Conservation (phyloP, 2,888 invertebrate genomes). For the Meganola albula region DNA sequence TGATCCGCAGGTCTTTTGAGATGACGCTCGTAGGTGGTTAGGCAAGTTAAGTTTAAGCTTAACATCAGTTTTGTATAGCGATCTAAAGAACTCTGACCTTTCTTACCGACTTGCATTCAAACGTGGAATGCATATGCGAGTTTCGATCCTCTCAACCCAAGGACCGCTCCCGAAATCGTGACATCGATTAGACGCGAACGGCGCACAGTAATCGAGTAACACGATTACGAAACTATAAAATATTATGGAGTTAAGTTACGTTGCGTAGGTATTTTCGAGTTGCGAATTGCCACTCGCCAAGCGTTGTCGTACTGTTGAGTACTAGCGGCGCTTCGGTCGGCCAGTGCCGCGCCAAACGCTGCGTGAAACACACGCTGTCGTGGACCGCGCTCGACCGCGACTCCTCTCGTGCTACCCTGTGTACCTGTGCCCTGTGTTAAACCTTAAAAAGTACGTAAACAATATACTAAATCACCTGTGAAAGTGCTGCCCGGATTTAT, state of each 20-base stretch:
- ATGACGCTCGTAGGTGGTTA: too few species aligned
- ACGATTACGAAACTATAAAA: slow-evolving; percentile 74
- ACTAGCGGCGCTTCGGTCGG: too few species aligned
- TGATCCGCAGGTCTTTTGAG: too few species aligned
- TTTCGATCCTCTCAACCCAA: slow-evolving; percentile 31
- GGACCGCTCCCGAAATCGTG: slow-evolving; percentile 67
- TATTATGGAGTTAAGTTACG: slow-evolving; percentile 73
- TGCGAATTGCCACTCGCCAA: slow-evolving; percentile 57
- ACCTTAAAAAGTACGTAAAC: slow-evolving; percentile 60
- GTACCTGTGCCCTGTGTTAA: slow-evolving; percentile 57
- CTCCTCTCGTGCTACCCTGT: slow-evolving; percentile 44
- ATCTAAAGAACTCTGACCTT: slow-evolving; percentile 33
- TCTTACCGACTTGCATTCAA: slow-evolving; percentile 26
- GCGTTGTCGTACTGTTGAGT: slow-evolving; percentile 27
- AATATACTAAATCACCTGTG: slow-evolving; percentile 46
- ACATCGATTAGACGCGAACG: slow-evolving; percentile 63
- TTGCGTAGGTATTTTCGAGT: slow-evolving; percentile 55
- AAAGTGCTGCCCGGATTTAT: slow-evolving; percentile 56
- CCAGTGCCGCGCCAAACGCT: slow-evolving; percentile 47
- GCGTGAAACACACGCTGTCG: slow-evolving; percentile 28
- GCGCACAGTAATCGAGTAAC: slow-evolving; percentile 65
- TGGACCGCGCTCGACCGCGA: slow-evolving; percentile 26
- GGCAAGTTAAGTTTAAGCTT: slow-evolving; percentile 4
- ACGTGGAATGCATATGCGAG: slow-evolving; percentile 38
- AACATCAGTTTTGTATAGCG: slow-evolving; percentile 9